Percentiles rank a stretch among this genome's conserved stretches.
Evolutionary conservation across 2,113 vertebrate species (phyloP).

Genomic region (Astur gentilis): DNA sequence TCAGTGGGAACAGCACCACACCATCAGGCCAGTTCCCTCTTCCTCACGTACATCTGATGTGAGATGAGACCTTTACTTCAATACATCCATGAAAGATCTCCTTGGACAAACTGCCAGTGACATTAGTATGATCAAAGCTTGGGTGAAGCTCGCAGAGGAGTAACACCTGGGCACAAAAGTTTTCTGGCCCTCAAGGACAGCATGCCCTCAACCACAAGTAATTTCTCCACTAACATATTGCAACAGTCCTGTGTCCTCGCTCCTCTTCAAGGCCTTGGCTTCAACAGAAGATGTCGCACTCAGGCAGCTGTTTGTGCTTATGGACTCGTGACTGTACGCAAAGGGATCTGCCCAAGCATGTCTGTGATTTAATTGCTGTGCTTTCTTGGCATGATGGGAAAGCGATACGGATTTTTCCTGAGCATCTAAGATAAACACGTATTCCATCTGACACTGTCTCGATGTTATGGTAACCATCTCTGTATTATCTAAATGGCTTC

Average conservation of each 20-base stretch:
- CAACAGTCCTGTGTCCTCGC: fast-evolving
- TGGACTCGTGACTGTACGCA: not conserved
- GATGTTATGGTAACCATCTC: not conserved
- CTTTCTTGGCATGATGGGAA: not conserved
- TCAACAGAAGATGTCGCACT: fast-evolving
- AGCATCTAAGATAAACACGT: not conserved
- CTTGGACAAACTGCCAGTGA: not conserved
- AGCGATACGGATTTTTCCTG: fast-evolving
- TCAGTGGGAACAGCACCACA: not conserved
- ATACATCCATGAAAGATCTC: not conserved
- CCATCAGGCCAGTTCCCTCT: not conserved
- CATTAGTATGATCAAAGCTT: not conserved
- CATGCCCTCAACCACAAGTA: not conserved
- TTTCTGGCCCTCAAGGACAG: not conserved
- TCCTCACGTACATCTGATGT: fast-evolving
- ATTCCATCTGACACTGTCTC: not conserved
- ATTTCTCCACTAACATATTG: not conserved
- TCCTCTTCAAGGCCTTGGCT: not conserved
- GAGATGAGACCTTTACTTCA: not conserved
- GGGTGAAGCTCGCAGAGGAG: not conserved
- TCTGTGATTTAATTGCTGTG: not conserved
- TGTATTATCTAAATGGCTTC: not conserved
- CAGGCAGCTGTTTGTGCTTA: not conserved
- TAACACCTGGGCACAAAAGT: not conserved
- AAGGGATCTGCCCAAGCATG: not conserved